A percentile compares a stretch with the other conserved stretches of the same genome.
These are phyloP conservation scores for Drosophila rhopaloa DNA, from an alignment of 1,140 invertebrate genomes.

Conservation along the genomic window DNA sequence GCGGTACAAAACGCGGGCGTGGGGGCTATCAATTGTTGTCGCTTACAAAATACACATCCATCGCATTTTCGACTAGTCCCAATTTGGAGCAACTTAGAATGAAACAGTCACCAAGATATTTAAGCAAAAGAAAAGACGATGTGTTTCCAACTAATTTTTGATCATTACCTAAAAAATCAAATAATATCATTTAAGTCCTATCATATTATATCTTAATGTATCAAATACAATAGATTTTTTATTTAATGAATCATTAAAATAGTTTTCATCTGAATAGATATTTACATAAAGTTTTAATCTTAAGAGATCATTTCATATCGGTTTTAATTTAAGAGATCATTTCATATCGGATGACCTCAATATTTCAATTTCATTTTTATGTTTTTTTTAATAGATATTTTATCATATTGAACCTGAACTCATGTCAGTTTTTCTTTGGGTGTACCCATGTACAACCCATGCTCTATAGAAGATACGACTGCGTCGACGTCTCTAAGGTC, in stretches of 20 bases:
- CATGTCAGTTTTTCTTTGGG: neutral
- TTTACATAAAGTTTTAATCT: neutral
- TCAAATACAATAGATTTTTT: no score
- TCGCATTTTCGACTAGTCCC: neutral
- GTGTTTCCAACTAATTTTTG: no score
- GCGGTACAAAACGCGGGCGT: neutral
- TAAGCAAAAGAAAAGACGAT: no score
- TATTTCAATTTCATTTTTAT: neutral
- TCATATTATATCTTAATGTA: no score
- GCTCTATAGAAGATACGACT: constrained; percentile 9
- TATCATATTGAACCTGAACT: neutral
- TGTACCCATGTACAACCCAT: neutral
- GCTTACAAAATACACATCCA: constrained; percentile 15
- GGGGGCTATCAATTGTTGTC: constrained; percentile 9
- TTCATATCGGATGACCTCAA: neutral
- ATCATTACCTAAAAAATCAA: no score
- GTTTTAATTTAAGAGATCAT: neutral
- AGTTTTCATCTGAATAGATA: neutral
- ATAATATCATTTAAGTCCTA: no score
- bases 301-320: neutral
- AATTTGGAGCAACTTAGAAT: constrained; percentile 6
- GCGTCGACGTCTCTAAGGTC: constrained; percentile 35
- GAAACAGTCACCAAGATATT: neutral
- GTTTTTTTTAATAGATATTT: no score
- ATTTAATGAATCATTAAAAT: no score